Conservation (phyloP, 2,888 invertebrate species). For the Geotrupes spiniger region DNA sequence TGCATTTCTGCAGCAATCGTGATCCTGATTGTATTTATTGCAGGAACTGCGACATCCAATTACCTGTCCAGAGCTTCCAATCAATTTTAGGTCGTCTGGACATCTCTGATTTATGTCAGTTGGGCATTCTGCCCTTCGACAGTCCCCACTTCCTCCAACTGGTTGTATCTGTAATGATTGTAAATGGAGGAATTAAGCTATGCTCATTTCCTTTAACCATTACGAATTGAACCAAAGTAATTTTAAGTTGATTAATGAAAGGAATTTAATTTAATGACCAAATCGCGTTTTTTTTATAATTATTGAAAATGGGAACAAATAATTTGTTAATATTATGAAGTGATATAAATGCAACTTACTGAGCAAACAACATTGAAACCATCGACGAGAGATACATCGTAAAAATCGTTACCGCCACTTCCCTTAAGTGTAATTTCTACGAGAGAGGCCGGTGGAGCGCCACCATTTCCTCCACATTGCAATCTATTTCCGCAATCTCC, state of each 20-base stretch:
- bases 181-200: neutral
- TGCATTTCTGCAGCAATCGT: slow-evolving; percentile 46
- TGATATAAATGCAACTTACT: too few relatives aligned
- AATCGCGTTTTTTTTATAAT: too few relatives aligned
- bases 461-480: slow-evolving; percentile 45
- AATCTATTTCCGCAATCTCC: slow-evolving; percentile 42
- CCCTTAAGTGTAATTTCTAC: slow-evolving; percentile 49
- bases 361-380: slow-evolving; percentile 47
- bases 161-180: slow-evolving; percentile 27
- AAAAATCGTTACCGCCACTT: slow-evolving; percentile 42
- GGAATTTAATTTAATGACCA: too few relatives aligned
- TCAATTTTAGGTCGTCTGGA: slow-evolving; percentile 22
- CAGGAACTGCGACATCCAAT: slow-evolving; percentile 36
- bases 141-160: slow-evolving; percentile 26
- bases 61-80: slow-evolving; percentile 12
- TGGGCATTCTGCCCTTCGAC: slow-evolving; percentile 20
- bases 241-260: too few relatives aligned
- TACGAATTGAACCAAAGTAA: too few relatives aligned
- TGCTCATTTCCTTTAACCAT: too few relatives aligned
- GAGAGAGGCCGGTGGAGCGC: slow-evolving; percentile 46
- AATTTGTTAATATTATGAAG: too few relatives aligned
- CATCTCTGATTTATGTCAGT: slow-evolving; percentile 25
- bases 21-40: slow-evolving; percentile 40
- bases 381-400: slow-evolving; percentile 51
- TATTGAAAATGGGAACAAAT: too few relatives aligned